These are phyloP conservation scores for Lasioglossum villosulum DNA, from an alignment of 2,888 invertebrate genomes.

Conservation along the genomic window DNA sequence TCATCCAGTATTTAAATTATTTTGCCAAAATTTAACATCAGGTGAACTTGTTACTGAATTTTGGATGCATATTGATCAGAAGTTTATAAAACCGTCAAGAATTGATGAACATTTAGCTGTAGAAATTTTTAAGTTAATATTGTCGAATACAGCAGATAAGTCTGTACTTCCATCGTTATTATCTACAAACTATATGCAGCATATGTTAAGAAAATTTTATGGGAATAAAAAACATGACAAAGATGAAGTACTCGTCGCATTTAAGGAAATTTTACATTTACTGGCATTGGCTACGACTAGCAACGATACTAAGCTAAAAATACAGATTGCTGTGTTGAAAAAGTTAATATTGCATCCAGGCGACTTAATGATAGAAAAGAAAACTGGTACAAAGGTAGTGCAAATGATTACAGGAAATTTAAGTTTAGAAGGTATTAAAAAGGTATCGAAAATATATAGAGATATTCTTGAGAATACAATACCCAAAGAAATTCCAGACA, in stretches of 20 bases:
- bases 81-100: constrained; percentile 85
- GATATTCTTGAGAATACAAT: constrained; percentile 87
- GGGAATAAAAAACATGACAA: constrained; percentile 86
- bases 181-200: constrained; percentile 88
- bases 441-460: constrained; percentile 87
- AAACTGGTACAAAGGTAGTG: constrained; percentile 88
- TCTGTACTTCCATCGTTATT: constrained; percentile 87
- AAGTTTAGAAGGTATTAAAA: constrained; percentile 87
- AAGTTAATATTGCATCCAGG: constrained; percentile 89
- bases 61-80: constrained; percentile 86
- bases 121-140: constrained; percentile 87
- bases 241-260: constrained; percentile 86
- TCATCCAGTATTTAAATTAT: constrained; percentile 89
- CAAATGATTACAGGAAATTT: constrained; percentile 88
- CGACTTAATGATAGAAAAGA: constrained; percentile 90
- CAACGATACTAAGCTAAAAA: constrained; percentile 85
- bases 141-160: constrained; percentile 85
- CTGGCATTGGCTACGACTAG: constrained; percentile 85
- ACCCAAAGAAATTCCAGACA: constrained; percentile 85
- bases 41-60: constrained; percentile 86
- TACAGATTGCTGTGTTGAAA: constrained; percentile 87
- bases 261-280: constrained; percentile 86
- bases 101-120: constrained; percentile 87
- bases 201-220: constrained; percentile 88
- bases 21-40: constrained; percentile 86